phyloP scores from a whole-genome alignment of 2,113 vertebrate species.

The Tychaedon coryphoeus region DNA sequence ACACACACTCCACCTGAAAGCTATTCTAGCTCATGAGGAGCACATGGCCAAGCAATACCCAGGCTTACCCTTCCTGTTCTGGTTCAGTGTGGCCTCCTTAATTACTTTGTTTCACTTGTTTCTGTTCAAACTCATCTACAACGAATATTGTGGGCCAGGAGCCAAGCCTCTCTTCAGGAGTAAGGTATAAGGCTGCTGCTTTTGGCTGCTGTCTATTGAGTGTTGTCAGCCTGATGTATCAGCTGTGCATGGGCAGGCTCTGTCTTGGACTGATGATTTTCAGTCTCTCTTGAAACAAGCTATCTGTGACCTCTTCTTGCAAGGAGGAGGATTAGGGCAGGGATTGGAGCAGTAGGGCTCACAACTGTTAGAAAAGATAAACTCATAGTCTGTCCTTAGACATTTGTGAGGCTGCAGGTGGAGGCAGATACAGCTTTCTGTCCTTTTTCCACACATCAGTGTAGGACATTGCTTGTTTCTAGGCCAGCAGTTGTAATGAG shows the following conservation, averaged over 20 bases:
- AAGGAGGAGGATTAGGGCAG: background rate
- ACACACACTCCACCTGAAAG: slow-evolving; percentile 94
- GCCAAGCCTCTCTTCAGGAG: slow-evolving; percentile 97
- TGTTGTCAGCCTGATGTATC: background rate
- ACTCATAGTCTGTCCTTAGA: background rate
- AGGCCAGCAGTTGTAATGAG: background rate
- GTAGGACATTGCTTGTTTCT: background rate
- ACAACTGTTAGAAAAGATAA: background rate
- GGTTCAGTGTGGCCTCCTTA: slow-evolving; percentile 98
- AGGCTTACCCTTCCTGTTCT: slow-evolving; percentile 95
- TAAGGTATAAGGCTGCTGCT: slow-evolving; percentile 83
- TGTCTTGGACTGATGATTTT: background rate
- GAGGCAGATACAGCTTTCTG: background rate
- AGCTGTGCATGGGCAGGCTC: background rate
- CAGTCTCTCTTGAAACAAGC: background rate
- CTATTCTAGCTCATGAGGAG: slow-evolving; percentile 94
- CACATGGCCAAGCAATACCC: slow-evolving; percentile 98
- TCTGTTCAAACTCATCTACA: slow-evolving; percentile 99
- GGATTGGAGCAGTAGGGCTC: background rate
- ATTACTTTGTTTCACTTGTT: slow-evolving; percentile 98
- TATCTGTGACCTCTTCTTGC: background rate
- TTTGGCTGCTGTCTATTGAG: background rate
- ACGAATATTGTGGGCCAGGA: slow-evolving; percentile 95
- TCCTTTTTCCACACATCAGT: background rate
- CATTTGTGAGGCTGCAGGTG: background rate